Conservation (phyloP, 1,140 invertebrate species). For the Drosophila leontia region DNA sequence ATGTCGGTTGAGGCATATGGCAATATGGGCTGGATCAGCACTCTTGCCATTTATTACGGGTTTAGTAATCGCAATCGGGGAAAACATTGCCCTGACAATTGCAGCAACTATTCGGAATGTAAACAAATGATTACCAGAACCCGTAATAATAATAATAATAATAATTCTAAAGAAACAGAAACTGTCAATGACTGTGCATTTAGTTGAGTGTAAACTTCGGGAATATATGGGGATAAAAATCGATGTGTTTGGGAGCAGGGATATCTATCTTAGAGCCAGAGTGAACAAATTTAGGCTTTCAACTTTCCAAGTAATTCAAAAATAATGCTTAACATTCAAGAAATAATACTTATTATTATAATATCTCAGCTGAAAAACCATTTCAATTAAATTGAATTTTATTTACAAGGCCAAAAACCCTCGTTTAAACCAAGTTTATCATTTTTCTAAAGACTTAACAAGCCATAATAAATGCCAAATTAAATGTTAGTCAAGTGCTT, state of each 20-base stretch:
- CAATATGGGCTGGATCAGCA: conserved; percentile 33
- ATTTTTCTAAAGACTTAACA: neutral
- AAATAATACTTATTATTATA: neutral
- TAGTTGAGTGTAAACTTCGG: conserved; percentile 12
- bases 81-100: conserved; percentile 42
- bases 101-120: conserved; percentile 49
- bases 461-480: conserved; percentile 4
- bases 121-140: conserved; percentile 49
- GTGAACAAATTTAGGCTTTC: too few species aligned
- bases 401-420: neutral
- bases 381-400: neutral
- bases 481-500: conserved; percentile 1
- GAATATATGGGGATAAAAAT: neutral
- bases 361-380: too few species aligned
- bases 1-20: conserved; percentile 7
- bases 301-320: too few species aligned
- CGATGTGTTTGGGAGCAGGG: neutral
- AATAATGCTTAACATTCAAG: too few species aligned
- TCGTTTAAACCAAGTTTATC: neutral
- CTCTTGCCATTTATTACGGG: conserved; percentile 48
- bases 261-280: neutral
- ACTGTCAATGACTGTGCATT: conserved; percentile 42
- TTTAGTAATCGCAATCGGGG: conserved; percentile 53
- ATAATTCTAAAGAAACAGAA: conserved; percentile 23
- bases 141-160: conserved; percentile 32